Evolutionary conservation across 2,888 invertebrate genomes (phyloP).

Genomic region (Agrochola litura): DNA sequence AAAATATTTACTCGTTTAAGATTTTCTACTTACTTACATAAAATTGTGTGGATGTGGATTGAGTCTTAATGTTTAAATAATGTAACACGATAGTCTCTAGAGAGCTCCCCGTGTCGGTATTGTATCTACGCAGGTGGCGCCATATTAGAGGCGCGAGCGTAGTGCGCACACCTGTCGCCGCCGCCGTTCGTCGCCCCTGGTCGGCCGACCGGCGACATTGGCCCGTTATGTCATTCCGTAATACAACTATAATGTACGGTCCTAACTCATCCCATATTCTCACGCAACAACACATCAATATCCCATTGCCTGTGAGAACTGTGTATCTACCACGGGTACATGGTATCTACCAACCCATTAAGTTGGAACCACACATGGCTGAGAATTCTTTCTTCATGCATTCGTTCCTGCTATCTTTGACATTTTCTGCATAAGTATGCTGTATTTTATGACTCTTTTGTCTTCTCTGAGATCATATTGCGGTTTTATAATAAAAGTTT

Average conservation of each 20-base stretch:
- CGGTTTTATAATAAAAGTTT: background rate
- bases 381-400: slow-evolving; percentile 60
- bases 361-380: slow-evolving; percentile 46
- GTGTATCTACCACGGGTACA: slow-evolving; percentile 38
- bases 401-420: slow-evolving; percentile 38
- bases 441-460: slow-evolving; percentile 41
- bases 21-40: background rate
- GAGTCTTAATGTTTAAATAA: slow-evolving; percentile 51
- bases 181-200: slow-evolving; percentile 68
- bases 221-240: slow-evolving; percentile 87
- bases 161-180: slow-evolving; percentile 79
- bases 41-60: slow-evolving; percentile 7
- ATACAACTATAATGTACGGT: slow-evolving; percentile 79
- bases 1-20: background rate
- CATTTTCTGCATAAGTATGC: slow-evolving; percentile 46
- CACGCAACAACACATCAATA: slow-evolving; percentile 83
- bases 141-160: slow-evolving; percentile 59
- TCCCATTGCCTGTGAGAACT: slow-evolving; percentile 76
- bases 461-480: slow-evolving; percentile 21
- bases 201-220: slow-evolving; percentile 71
- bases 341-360: slow-evolving; percentile 58
- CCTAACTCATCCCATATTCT: slow-evolving; percentile 81
- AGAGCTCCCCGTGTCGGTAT: slow-evolving; percentile 34
- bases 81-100: slow-evolving; percentile 38
- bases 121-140: slow-evolving; percentile 65